Evolutionary conservation across 2,888 invertebrate genomes (phyloP).

Genomic region (Phasia obesa): DNA sequence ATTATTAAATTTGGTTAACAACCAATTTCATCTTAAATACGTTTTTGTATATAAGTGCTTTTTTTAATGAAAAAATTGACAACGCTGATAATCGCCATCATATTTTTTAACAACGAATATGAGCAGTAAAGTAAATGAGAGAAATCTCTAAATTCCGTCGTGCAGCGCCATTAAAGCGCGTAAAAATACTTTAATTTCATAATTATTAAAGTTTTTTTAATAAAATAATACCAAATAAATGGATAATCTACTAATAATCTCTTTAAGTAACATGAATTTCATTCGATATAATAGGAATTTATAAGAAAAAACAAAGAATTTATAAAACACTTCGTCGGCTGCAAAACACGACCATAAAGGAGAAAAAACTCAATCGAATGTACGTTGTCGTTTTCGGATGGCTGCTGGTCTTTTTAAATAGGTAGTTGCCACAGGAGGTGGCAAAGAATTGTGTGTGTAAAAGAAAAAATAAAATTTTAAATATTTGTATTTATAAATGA

Average conservation of each 20-base stretch:
- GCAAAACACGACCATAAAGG: slow-evolving; percentile 65
- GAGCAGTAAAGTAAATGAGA: slow-evolving; percentile 59
- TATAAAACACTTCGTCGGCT: slow-evolving; percentile 54
- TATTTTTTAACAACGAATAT: slow-evolving; percentile 57
- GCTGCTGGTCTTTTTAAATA: slow-evolving; percentile 70
- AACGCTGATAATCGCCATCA: slow-evolving; percentile 50
- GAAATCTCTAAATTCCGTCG: slow-evolving; percentile 66
- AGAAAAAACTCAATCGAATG: slow-evolving; percentile 62
- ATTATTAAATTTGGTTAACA: too few species aligned
- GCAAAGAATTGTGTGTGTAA: slow-evolving; percentile 60
- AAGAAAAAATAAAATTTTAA: slow-evolving; percentile 54
- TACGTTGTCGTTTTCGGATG: slow-evolving; percentile 69
- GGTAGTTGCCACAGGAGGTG: slow-evolving; percentile 69
- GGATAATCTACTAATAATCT: slow-evolving; percentile 27
- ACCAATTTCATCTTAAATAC: too few species aligned
- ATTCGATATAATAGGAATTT: slow-evolving; percentile 5
- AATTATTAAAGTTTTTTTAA: slow-evolving; percentile 42
- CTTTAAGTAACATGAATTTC: slow-evolving; percentile 30
- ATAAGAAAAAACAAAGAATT: slow-evolving; percentile 30
- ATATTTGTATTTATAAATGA: slow-evolving; percentile 45
- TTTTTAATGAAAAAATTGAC: neutral
- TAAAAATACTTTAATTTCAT: slow-evolving; percentile 47
- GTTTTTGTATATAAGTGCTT: neutral
- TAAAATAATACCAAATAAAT: slow-evolving; percentile 53
- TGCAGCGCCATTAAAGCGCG: slow-evolving; percentile 66